A percentile compares a stretch with the other conserved stretches of the same genome.
These are phyloP conservation scores for Falco columbarius DNA, from an alignment of 2,797 vertebrate genomes.

Conservation along the genomic window DNA sequence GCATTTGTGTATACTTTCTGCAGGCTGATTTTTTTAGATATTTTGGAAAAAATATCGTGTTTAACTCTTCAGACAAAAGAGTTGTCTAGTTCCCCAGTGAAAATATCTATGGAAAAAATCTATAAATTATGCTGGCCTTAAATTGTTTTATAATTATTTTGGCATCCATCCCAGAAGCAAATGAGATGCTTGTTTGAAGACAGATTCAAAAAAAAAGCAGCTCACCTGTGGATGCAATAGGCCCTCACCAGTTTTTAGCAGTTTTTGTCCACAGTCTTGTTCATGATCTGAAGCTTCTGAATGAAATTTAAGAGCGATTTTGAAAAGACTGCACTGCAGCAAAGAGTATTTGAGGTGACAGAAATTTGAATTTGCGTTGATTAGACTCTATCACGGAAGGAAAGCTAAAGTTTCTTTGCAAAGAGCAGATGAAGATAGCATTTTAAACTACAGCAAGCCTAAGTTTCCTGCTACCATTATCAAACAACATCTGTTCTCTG, in stretches of 20 bases:
- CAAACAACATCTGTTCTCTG: conserved; percentile 6
- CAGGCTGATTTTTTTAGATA: not conserved
- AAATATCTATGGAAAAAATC: not conserved
- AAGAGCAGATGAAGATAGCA: not conserved
- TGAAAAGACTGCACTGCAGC: not conserved
- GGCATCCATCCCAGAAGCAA: not conserved
- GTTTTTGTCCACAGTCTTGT: not conserved
- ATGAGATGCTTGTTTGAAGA: not conserved
- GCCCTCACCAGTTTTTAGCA: not conserved
- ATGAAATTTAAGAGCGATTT: not conserved
- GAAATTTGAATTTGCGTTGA: conserved; percentile 7
- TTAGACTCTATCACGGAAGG: not conserved
- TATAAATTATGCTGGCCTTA: not conserved
- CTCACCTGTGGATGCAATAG: not conserved
- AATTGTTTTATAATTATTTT: conserved; percentile 20
- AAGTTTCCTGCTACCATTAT: not conserved
- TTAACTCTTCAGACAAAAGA: not conserved
- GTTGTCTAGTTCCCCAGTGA: not conserved
- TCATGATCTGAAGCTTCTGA: not conserved
- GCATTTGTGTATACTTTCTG: not conserved
- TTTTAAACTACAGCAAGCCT: not conserved
- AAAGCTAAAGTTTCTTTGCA: not conserved
- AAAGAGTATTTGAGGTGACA: not conserved
- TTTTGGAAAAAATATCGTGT: not conserved
- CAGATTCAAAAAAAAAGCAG: not conserved